These are phyloP conservation scores for Mola mola DNA, from an alignment of 2,113 vertebrate species.

Conservation along the genomic window DNA sequence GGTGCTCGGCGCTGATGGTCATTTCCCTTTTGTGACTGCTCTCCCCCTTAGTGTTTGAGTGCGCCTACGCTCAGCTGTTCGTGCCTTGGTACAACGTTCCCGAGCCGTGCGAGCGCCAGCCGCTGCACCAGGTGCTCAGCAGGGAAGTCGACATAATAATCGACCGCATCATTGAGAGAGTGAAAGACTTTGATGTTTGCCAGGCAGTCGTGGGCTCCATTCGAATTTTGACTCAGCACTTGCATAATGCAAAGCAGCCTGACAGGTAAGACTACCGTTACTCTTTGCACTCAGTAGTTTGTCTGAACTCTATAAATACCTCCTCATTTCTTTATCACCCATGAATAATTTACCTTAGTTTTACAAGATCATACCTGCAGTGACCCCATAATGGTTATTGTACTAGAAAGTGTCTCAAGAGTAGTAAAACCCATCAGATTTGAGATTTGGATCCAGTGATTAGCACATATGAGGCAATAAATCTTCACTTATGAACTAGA, in stretches of 20 bases:
- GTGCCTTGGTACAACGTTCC: conserved; percentile 75
- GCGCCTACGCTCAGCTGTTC: conserved; percentile 76
- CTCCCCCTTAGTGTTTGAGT: conserved; percentile 80
- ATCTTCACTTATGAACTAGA: too few relatives aligned
- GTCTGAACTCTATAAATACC: conserved; percentile 38
- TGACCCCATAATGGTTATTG: conserved; percentile 1
- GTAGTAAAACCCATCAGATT: not conserved
- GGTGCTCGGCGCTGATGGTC: conserved; percentile 6
- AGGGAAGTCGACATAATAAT: conserved; percentile 71
- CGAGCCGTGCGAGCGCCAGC: conserved; percentile 67
- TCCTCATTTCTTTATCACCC: conserved; percentile 24
- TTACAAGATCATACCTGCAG: conserved; percentile 22
- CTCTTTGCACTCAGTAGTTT: conserved; percentile 39
- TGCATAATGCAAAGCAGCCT: conserved; percentile 75
- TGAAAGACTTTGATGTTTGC: conserved; percentile 71
- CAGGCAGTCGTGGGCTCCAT: conserved; percentile 72
- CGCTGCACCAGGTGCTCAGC: conserved; percentile 74
- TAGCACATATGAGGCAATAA: not conserved
- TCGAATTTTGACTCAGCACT: conserved; percentile 78
- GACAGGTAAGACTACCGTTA: conserved; percentile 65
- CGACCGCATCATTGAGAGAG: conserved; percentile 66
- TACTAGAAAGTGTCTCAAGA: conserved; percentile 1
- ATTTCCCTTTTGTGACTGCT: conserved; percentile 13
- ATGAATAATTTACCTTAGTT: conserved; percentile 56
- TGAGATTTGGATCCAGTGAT: conserved; percentile 10